Base-by-base conservation (phyloP, 92 coral and sea anemone genomes). In the Paragorgia papillata region DNA sequence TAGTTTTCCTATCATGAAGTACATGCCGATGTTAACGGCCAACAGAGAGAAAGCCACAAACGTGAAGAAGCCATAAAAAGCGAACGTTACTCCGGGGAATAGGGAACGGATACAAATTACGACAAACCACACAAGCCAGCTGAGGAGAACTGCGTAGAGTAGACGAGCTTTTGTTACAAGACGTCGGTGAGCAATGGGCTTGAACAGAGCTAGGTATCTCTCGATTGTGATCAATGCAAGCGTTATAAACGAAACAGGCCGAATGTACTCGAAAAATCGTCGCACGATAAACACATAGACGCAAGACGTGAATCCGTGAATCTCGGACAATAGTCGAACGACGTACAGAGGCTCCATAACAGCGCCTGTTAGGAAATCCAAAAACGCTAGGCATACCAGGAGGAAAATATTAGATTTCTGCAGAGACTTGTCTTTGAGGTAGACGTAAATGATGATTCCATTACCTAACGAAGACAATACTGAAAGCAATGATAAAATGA, bases 231-330 rank as follows among this genome's bases (percentile, higher is more conserved):
- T 69, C 40, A 46, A 29, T 9, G 76, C 76, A 24, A 69, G 26
- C 4, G 76, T 69, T 19, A 69, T 69, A 41, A 69, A 69, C 61
- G 76, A 69, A 14, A 49, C 76, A 12, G 76, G 76, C 61, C 74
- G 74, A 40, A 67, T 30, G 19, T 40, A 67, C 74, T 67, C 74
- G 35, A 67, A 43, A 0, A 67, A 57, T 17, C 74, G 55, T 18
- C 74, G 74, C 22, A 67, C 74, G 24, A 67, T 67, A 28, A 67
- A 57, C n/a, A 67, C 17, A 46, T n/a, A n/a, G n/a, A n/a, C n/a
- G n/a, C n/a, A n/a, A n/a, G n/a, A n/a, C n/a, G n/a, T n/a, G n/a
- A n/a, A n/a, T n/a, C n/a, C n/a, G n/a, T n/a, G n/a, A n/a, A n/a
- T n/a, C n/a, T n/a, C n/a, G n/a, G n/a, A n/a, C n/a, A n/a, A n/a